These are phyloP conservation scores for Nemapogon koenigi DNA, from an alignment of 2,888 invertebrate species.

Conservation along the genomic window DNA sequence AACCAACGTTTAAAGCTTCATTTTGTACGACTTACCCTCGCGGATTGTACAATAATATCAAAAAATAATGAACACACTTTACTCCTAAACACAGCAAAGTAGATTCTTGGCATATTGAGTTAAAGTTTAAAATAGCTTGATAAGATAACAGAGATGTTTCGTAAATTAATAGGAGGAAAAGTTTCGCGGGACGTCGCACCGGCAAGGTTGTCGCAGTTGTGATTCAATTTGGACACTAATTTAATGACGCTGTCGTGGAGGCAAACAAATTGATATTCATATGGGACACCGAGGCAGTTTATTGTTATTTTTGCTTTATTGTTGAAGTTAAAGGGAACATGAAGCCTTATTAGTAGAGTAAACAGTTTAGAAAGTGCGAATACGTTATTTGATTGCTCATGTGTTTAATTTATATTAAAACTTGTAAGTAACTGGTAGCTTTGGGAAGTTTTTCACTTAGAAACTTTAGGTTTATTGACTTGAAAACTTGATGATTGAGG, in stretches of 20 bases:
- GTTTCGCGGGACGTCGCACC: slow-evolving; percentile 56
- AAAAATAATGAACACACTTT: slow-evolving; percentile 65
- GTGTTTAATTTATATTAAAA: background rate
- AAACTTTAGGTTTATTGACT: too few species aligned
- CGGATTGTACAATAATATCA: slow-evolving; percentile 65
- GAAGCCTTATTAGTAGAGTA: slow-evolving; percentile 6
- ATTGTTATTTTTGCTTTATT: slow-evolving; percentile 35
- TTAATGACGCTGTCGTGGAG: slow-evolving; percentile 57
- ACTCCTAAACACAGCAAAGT: slow-evolving; percentile 23
- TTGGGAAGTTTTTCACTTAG: too few species aligned
- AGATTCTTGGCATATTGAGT: slow-evolving; percentile 27
- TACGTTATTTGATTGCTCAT: background rate
- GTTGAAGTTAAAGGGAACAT: slow-evolving; percentile 1
- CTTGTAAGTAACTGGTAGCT: too few species aligned
- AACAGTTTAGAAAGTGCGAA: slow-evolving; percentile 1
- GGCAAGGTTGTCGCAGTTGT: slow-evolving; percentile 62
- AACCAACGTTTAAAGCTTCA: slow-evolving; percentile 4
- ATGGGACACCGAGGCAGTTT: slow-evolving; percentile 49
- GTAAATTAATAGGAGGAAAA: slow-evolving; percentile 65
- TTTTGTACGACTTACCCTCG: slow-evolving; percentile 20
- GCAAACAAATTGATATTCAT: slow-evolving; percentile 65
- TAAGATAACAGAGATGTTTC: slow-evolving; percentile 44
- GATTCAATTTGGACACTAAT: slow-evolving; percentile 66
- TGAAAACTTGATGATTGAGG: too few species aligned
- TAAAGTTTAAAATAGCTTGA: slow-evolving; percentile 35